A percentile compares a stretch with the other conserved stretches of the same genome.
Conservation (phyloP, 1,140 invertebrate species). For the Drosophila punjabiensis region DNA sequence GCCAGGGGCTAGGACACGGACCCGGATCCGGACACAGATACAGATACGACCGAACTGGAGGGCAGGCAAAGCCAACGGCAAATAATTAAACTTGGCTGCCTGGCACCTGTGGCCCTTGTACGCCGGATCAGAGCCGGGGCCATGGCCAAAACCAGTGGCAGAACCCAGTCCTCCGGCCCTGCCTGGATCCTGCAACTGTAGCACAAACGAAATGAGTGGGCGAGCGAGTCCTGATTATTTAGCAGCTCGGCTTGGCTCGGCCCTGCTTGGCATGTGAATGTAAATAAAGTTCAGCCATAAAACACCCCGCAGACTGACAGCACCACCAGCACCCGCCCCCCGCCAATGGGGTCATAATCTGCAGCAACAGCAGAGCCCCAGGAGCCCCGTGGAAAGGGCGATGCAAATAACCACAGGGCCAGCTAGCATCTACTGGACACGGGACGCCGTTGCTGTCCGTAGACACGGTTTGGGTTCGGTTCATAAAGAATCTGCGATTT, state of each 20-base stretch:
- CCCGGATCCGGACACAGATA: slow-evolving; percentile 8
- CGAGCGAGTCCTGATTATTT: slow-evolving; percentile 41
- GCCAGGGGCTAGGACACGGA: slow-evolving; percentile 25
- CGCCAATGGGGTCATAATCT: slow-evolving; percentile 48
- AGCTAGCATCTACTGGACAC: slow-evolving; percentile 24
- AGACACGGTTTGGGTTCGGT: slow-evolving; percentile 13
- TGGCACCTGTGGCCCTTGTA: slow-evolving; percentile 71
- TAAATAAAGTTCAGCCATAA: slow-evolving; percentile 79
- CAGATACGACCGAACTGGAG: slow-evolving; percentile 26
- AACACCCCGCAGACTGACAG: slow-evolving; percentile 70
- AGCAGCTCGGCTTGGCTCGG: slow-evolving; percentile 30
- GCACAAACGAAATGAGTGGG: slow-evolving; percentile 41
- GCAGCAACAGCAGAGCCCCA: slow-evolving; percentile 41
- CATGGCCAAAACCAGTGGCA: slow-evolving; percentile 33
- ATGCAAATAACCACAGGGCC: slow-evolving; percentile 39
- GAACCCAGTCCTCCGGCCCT: background rate
- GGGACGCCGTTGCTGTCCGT: background rate
- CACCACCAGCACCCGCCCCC: background rate
- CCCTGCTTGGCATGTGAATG: slow-evolving; percentile 57
- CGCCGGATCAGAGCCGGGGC: slow-evolving; percentile 36
- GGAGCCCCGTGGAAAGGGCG: slow-evolving; percentile 3
- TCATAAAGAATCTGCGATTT: slow-evolving; percentile 62
- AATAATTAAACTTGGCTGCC: slow-evolving; percentile 78
- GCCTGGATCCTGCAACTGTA: slow-evolving; percentile 51
- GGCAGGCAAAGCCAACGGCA: slow-evolving; percentile 55